These are phyloP conservation scores for Eurytoma adleriae DNA, from an alignment of 2,888 invertebrate genomes.

Conservation along the genomic window DNA sequence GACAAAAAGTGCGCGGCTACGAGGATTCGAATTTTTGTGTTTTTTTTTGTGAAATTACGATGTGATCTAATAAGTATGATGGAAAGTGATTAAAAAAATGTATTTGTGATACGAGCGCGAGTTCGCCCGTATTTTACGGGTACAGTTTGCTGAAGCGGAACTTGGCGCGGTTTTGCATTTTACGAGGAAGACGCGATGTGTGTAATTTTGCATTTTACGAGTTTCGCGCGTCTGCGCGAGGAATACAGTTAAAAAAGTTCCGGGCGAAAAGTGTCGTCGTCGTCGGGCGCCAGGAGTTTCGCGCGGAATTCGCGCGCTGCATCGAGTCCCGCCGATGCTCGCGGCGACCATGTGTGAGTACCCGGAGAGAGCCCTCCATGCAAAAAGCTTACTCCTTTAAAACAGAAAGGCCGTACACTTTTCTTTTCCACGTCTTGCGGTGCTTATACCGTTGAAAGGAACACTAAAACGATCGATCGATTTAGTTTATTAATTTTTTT, in stretches of 20 bases:
- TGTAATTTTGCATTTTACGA: constrained; percentile 35
- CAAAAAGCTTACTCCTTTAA: not conserved
- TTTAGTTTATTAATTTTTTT: too few relatives aligned
- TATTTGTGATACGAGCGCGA: too few relatives aligned
- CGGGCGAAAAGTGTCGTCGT: not conserved
- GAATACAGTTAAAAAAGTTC: constrained; percentile 14
- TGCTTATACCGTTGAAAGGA: too few relatives aligned
- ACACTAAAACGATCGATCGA: too few relatives aligned
- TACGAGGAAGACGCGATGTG: constrained; percentile 25
- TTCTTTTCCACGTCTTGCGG: too few relatives aligned
- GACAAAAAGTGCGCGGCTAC: not conserved
- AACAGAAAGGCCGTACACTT: not conserved
- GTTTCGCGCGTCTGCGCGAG: constrained; percentile 1
- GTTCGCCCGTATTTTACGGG: too few relatives aligned
- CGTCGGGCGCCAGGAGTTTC: constrained; percentile 6
- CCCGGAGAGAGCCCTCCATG: not conserved
- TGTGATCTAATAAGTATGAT: too few relatives aligned
- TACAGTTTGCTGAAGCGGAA: not conserved
- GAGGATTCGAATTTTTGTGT: not conserved
- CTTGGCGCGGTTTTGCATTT: constrained; percentile 27
- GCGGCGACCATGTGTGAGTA: constrained; percentile 29
- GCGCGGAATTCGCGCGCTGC: not conserved
- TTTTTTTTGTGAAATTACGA: too few relatives aligned
- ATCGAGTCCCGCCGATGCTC: constrained; percentile 1
- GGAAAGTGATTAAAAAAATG: too few relatives aligned